Percentiles rank a stretch among this genome's conserved stretches.
Conservation (phyloP, 2,797 vertebrate species). For the Catharus ustulatus region DNA sequence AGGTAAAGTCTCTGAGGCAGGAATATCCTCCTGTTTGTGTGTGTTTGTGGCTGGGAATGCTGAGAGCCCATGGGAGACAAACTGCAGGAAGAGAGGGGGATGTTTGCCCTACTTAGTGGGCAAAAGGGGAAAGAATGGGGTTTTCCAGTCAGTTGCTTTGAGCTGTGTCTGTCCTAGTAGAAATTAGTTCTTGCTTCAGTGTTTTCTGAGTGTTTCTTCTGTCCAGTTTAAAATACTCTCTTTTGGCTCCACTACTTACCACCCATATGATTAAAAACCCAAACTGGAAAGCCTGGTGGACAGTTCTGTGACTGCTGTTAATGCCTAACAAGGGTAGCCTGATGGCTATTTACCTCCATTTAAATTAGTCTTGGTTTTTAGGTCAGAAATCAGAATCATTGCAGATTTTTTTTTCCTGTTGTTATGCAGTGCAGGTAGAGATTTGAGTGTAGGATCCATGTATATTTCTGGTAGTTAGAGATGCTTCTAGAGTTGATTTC, state of each 20-base stretch:
- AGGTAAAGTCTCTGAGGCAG: neutral
- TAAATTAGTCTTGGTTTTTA: neutral
- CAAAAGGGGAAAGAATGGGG: neutral
- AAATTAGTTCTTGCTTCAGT: neutral
- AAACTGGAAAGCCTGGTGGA: neutral
- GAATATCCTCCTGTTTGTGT: neutral
- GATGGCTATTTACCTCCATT: neutral
- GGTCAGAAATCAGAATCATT: neutral
- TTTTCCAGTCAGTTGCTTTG: neutral
- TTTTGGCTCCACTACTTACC: neutral
- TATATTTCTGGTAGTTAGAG: neutral
- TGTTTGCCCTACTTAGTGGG: neutral
- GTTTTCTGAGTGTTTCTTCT: neutral
- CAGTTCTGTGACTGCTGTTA: neutral
- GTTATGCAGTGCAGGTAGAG: neutral
- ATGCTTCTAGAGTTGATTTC: neutral
- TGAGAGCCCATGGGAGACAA: neutral
- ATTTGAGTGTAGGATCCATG: neutral
- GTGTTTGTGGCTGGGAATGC: neutral
- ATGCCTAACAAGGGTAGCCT: neutral
- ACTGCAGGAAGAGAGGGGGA: neutral
- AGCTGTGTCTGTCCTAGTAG: neutral
- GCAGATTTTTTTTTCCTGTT: neutral
- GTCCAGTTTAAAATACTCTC: neutral
- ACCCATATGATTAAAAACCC: neutral